Conservation (phyloP, 2,888 invertebrate genomes). For the Harmothoe impar region DNA sequence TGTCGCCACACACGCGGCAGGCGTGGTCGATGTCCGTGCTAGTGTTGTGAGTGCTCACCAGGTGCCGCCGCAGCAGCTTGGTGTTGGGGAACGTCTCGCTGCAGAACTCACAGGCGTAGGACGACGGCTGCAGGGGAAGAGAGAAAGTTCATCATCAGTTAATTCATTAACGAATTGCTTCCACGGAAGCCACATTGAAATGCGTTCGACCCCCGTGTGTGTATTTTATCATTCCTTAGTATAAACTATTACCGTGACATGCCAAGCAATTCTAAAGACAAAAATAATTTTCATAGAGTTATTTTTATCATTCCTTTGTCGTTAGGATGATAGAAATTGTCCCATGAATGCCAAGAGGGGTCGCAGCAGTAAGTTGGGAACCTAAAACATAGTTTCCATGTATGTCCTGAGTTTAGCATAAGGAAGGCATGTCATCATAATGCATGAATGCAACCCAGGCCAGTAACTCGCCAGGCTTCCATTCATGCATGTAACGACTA, state of each 20-base stretch:
- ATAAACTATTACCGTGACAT: background rate
- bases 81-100: constrained; percentile 64
- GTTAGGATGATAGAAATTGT: too few species aligned
- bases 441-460: too few species aligned
- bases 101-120: constrained; percentile 65
- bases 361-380: too few species aligned
- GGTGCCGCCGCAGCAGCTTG: constrained; percentile 63
- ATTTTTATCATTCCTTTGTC: too few species aligned
- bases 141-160: background rate
- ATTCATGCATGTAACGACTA: too few species aligned
- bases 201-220: background rate
- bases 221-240: background rate
- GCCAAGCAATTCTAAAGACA: too few species aligned
- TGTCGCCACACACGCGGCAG: constrained; percentile 64
- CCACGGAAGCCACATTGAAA: background rate
- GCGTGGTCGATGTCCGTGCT: constrained; percentile 27
- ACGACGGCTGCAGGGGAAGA: constrained; percentile 52
- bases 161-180: background rate
- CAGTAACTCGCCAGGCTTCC: too few species aligned
- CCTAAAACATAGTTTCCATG: too few species aligned
- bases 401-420: too few species aligned
- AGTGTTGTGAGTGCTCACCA: constrained; percentile 62
- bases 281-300: too few species aligned
- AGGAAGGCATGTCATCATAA: too few species aligned
- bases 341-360: too few species aligned